Evolutionary conservation across 1,140 invertebrate species (phyloP).

Genomic region (Cyrtorhinus lividipennis): DNA sequence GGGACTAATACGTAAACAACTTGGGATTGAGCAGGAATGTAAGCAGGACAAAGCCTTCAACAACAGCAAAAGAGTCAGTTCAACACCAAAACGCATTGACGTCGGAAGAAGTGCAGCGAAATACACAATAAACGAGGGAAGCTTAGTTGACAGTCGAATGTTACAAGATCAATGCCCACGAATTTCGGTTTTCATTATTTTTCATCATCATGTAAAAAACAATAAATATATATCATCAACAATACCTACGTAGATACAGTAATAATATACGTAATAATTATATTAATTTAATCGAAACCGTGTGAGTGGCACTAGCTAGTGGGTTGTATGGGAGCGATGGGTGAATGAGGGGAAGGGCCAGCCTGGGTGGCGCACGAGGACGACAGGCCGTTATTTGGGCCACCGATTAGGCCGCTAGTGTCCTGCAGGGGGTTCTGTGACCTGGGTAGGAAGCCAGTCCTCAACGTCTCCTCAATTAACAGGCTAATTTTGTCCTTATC

Average conservation of each 20-base stretch:
- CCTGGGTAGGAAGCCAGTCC: slow-evolving; percentile 33
- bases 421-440: background rate
- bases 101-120: background rate
- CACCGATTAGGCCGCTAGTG: slow-evolving; percentile 18
- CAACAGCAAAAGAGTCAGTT: too few species aligned
- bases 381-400: slow-evolving; percentile 14
- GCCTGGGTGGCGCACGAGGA: slow-evolving; percentile 17
- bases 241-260: background rate
- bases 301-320: slow-evolving; percentile 28
- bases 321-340: slow-evolving; percentile 30
- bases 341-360: slow-evolving; percentile 20
- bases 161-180: background rate
- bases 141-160: background rate
- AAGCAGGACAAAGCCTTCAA: too few species aligned
- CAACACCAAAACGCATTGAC: too few species aligned
- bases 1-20: too few species aligned
- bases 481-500: slow-evolving; percentile 55
- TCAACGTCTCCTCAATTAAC: slow-evolving; percentile 55
- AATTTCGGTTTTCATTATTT: background rate
- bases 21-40: too few species aligned
- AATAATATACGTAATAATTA: slow-evolving; percentile 14
- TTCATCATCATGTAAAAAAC: background rate
- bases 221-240: background rate
- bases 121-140: background rate
- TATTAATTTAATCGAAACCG: slow-evolving; percentile 18